Evolutionary conservation across 1,140 invertebrate species (phyloP), one percentile per base, ranked within the genome.

Genomic region (Batillaria attramentaria): DNA sequence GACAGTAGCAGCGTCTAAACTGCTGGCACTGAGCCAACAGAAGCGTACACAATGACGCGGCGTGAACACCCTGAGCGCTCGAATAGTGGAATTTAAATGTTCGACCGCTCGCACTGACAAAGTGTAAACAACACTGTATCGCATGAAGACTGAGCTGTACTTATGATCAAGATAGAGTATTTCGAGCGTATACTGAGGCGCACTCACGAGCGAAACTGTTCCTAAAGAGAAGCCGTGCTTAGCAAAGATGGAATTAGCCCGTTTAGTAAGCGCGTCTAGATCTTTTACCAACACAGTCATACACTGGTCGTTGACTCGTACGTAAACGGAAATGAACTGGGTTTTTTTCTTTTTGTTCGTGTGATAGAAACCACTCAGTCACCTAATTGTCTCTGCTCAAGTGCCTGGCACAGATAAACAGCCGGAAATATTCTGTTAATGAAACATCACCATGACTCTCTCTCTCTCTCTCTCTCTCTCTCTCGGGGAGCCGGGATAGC

Each of bases 381-480:
- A 54, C n/a, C n/a, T n/a, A n/a, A n/a, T n/a, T n/a, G n/a, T n/a
- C n/a, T n/a, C n/a, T n/a, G n/a, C n/a, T n/a, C n/a, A 54, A 54
- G 1, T 54, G 18, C 50, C 2, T 1, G 18, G 1, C 3, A 1
- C 18, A 20, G 18, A 54, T 20, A 54, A 54, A 54, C 1, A n/a
- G 50, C 18, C 18, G 50, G 50, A n/a, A 54, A 3, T 54, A 54
- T n/a, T 20, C 50, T 54, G 18, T n/a, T n/a, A 54, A 54, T 54
- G 18, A 18, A 1, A 54, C n/a, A 54, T 20, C 50, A 54, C n/a
- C n/a, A 20, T n/a, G n/a, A 3, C 18, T n/a, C n/a, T 54, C n/a
- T 54, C n/a, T 54, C n/a, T 54, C 50, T 54, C 3, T 54, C 50
- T 54, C 50, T 54, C 50, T 54, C 50, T 54, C 50, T n/a, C n/a